These are phyloP conservation scores for Podarcis cretensis DNA, from an alignment of 2,113 vertebrate species.

Conservation along the genomic window DNA sequence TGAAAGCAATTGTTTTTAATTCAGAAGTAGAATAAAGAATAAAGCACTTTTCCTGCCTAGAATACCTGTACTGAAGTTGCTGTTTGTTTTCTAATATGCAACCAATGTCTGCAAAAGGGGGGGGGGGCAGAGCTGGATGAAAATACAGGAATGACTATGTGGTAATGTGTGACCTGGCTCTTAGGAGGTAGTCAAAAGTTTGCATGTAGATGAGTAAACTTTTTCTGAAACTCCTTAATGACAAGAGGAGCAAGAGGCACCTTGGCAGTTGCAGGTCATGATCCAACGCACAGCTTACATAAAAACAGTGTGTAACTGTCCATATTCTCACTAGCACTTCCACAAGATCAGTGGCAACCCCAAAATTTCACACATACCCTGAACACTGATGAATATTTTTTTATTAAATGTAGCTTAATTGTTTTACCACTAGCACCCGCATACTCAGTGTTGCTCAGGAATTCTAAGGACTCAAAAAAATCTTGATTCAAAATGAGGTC, in stretches of 20 bases:
- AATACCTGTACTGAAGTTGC: not conserved
- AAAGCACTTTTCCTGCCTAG: slow-evolving; percentile 72
- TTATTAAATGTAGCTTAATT: not conserved
- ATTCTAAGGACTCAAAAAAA: no score
- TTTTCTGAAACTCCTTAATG: not conserved
- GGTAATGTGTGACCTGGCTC: not conserved
- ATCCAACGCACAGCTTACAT: not conserved
- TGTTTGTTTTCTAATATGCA: slow-evolving; percentile 15
- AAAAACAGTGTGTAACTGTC: not conserved
- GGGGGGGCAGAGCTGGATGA: accelerated
- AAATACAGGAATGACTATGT: not conserved
- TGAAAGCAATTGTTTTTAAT: slow-evolving; percentile 1
- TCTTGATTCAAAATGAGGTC: no score
- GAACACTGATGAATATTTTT: not conserved
- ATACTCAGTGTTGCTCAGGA: no score
- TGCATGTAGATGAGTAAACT: not conserved
- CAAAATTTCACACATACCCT: not conserved
- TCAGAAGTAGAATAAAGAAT: slow-evolving; percentile 81
- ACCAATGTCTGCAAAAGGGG: not conserved
- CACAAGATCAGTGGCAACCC: not conserved
- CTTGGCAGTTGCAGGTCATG: not conserved
- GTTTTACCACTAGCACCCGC: not conserved
- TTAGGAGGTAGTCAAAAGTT: not conserved
- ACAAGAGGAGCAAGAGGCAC: not conserved
- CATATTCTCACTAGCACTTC: not conserved